Percentiles rank a stretch among this genome's conserved stretches.
Conservation (phyloP, 2,113 vertebrate genomes). For the Salvelinus fontinalis region DNA sequence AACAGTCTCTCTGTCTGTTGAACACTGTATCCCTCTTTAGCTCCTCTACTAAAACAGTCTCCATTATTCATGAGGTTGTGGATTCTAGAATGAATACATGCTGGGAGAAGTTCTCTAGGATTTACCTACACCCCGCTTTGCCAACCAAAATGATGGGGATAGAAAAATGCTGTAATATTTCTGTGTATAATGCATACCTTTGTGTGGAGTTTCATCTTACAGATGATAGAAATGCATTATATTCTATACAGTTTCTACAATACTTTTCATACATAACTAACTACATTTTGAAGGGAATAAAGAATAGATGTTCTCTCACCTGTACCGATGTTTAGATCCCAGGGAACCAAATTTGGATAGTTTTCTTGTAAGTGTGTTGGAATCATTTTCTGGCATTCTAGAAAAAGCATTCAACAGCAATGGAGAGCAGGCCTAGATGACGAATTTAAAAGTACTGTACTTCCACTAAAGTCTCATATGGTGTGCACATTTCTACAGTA, state of each 20-base stretch:
- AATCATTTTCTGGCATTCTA: conserved; percentile 85
- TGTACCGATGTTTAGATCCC: conserved; percentile 82
- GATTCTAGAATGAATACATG: not conserved
- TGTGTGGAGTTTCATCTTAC: not conserved
- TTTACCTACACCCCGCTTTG: not conserved
- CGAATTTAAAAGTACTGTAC: not conserved
- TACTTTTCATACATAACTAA: not conserved
- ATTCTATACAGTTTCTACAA: not conserved
- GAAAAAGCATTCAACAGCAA: conserved; percentile 4
- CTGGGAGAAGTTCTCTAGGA: not conserved
- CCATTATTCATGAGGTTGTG: conserved; percentile 12
- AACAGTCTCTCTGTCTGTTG: not conserved
- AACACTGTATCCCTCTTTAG: not conserved
- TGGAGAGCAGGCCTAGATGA: not conserved
- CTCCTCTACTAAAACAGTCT: not conserved
- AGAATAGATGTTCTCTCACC: conserved; percentile 65
- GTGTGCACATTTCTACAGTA: not conserved
- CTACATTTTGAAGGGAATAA: not conserved
- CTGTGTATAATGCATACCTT: not conserved
- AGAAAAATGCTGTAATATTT: not conserved
- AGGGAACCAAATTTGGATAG: conserved; percentile 85
- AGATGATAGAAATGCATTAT: not conserved
- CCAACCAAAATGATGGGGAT: no score
- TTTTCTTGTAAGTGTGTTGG: conserved; percentile 80
- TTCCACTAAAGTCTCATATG: not conserved